Percentiles rank a stretch among this genome's conserved stretches.
Conservation (phyloP, 2,888 invertebrate genomes). For the Coleophora flavipennella region DNA sequence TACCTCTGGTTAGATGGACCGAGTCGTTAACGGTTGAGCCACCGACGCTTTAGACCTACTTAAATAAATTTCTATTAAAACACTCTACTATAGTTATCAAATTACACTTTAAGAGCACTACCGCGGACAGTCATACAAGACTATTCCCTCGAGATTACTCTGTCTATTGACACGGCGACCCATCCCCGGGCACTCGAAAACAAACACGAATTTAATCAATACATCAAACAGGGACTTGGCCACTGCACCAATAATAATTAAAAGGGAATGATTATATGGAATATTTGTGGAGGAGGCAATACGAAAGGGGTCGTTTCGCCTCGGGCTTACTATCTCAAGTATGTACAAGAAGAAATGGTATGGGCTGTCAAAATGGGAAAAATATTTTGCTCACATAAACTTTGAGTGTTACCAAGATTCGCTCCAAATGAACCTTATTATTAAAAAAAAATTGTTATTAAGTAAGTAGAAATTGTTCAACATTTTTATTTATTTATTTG, state of each 20-base stretch:
- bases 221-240: conserved; percentile 69
- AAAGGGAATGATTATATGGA: conserved; percentile 68
- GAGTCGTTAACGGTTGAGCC: too few species aligned
- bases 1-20: too few species aligned
- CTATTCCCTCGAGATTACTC: conserved; percentile 19
- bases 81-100: conserved; percentile 1
- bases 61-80: not conserved
- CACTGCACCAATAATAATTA: conserved; percentile 69
- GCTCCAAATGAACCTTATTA: too few species aligned
- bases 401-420: too few species aligned
- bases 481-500: too few species aligned
- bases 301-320: conserved; percentile 49
- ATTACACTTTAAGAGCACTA: not conserved
- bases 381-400: too few species aligned
- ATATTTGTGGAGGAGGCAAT: conserved; percentile 68
- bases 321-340: conserved; percentile 37
- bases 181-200: conserved; percentile 50
- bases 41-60: too few species aligned
- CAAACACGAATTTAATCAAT: conserved; percentile 70
- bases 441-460: too few species aligned
- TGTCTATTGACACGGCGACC: conserved; percentile 45
- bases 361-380: too few species aligned
- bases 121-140: not conserved
- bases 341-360: not conserved
- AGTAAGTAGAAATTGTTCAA: too few species aligned